Conservation (phyloP, 2,888 invertebrate species). For the Hypolimnas misippus region DNA sequence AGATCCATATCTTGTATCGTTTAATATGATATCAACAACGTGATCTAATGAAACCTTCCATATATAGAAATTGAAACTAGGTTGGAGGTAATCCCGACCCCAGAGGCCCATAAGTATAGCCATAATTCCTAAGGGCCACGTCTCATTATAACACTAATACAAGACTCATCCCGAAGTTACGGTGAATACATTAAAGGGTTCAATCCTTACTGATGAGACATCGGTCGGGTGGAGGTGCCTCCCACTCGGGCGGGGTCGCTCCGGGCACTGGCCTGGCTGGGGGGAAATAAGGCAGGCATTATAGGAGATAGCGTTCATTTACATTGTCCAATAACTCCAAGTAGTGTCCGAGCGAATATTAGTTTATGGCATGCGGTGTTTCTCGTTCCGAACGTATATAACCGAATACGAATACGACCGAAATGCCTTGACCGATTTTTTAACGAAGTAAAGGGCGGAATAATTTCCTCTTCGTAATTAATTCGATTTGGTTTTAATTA, state of each 20-base stretch:
- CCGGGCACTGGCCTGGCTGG: conserved; percentile 73
- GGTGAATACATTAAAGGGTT: conserved; percentile 84
- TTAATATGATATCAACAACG: conserved; percentile 44
- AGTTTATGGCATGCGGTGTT: conserved; percentile 76
- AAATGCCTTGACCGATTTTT: conserved; percentile 53
- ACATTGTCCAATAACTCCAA: conserved; percentile 85
- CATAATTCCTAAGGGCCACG: conserved; percentile 83
- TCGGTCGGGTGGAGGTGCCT: conserved; percentile 69
- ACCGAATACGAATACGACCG: conserved; percentile 37
- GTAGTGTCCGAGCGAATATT: conserved; percentile 83
- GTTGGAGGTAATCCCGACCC: conserved; percentile 75
- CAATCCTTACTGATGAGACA: conserved; percentile 84
- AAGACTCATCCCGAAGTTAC: conserved; percentile 84
- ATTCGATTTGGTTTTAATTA: conserved; percentile 81
- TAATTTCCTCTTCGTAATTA: conserved; percentile 72
- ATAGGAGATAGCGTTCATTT: conserved; percentile 84
- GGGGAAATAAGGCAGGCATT: conserved; percentile 82
- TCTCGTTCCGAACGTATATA: conserved; percentile 48
- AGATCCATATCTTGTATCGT: conserved; percentile 23
- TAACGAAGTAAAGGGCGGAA: conserved; percentile 59
- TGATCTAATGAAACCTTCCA: conserved; percentile 61
- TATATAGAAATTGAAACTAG: conserved; percentile 79
- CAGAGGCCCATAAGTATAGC: conserved; percentile 75
- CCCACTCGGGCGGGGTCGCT: conserved; percentile 68
- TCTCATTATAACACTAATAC: conserved; percentile 85